Base-by-base conservation (phyloP, 2,888 invertebrate species). In the Mayetiola destructor region DNA sequence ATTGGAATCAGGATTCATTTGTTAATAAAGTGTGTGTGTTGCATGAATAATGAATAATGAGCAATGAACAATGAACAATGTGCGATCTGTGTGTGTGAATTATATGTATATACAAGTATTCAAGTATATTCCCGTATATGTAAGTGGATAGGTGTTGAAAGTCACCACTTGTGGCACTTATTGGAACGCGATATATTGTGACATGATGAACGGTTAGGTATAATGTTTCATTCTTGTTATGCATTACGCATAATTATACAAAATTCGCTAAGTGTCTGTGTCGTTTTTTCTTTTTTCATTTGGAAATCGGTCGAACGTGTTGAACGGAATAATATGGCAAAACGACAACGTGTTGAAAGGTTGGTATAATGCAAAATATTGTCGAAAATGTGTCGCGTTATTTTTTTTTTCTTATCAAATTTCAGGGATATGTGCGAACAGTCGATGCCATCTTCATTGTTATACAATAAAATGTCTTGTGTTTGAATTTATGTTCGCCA, bases 141-240 rank as follows among this genome's bases (percentile, higher is more conserved):
- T n/a, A n/a, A n/a, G n/a, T n/a, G n/a, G n/a, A n/a, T n/a, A n/a
- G n/a, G n/a, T n/a, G n/a, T n/a, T n/a, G n/a, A n/a, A n/a, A n/a
- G n/a, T n/a, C n/a, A n/a, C n/a, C n/a, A n/a, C n/a, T n/a, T n/a
- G n/a, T n/a, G n/a, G n/a, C n/a, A n/a, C n/a, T n/a, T n/a, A 27
- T n/a, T 48, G 4, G 27, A 12, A 2, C 23, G 48, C 9, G 27
- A 48, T n/a, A 42, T 23, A 42, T 14, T 2, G 42, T 42, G 27
- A 48, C 48, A 48, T n/a, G 2, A n/a, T 18, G 39, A 18, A n/a
- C n/a, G n/a, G n/a, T n/a, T n/a, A n/a, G n/a, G 21, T 20, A 48
- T 48, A 23, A 27, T 14, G 23, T 48, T 48, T 12, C 48, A 48
- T 48, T 48, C 48, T 48, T 27, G 27, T 48, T 48, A 48, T 48